Base-by-base conservation (phyloP, 1,140 invertebrate genomes). In the Temnothorax longispinosus region DNA sequence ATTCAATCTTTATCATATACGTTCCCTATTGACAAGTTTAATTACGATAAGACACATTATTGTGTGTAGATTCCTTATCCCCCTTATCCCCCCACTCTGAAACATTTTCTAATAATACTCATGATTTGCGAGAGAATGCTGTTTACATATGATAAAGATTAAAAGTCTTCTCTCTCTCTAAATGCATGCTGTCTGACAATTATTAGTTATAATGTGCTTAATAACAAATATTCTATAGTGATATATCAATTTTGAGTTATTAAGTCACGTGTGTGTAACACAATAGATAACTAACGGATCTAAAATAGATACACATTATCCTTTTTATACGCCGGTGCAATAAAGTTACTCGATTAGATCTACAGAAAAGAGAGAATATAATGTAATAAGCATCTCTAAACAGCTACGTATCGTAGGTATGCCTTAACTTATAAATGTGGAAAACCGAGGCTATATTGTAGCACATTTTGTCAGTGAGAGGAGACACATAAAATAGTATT, bases 321-420 rank as follows among this genome's bases (percentile, higher is more conserved):
- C n/a, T 32, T 18, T 47, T 41, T 65, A 8, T 52, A 56, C 10
- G 21, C 77, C 71, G 54, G 56, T 71, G 77, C 58, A 89, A 72
- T 50, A 72, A 90, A 90, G 56, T 86, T 69, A 78, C 82, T 67
- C 62, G 56, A 54, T 80, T 60, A n/a, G 47, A 78, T 65, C 62
- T 76, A 74, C 38, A 71, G 38, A 88, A 65, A 88, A 60, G 80
- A 65, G 27, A 82, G 77, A 82, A 52, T 76, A 77, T 54, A 54
- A 52, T 54, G 18, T 27, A 65, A 69, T 86, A 60, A 88, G 77
- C 56, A 58, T 84, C 15, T 52, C 41, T 52, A 74, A 60, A 82
- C 4, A 35, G 44, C 21, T 74, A 74, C 56, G 10, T 71, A 72
- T 58, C 18, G 44, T 44, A 74, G 44, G 35, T 71, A 71, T 21